Evolutionary conservation across 2,888 invertebrate genomes (phyloP).

Genomic region (Smittia sp.): DNA sequence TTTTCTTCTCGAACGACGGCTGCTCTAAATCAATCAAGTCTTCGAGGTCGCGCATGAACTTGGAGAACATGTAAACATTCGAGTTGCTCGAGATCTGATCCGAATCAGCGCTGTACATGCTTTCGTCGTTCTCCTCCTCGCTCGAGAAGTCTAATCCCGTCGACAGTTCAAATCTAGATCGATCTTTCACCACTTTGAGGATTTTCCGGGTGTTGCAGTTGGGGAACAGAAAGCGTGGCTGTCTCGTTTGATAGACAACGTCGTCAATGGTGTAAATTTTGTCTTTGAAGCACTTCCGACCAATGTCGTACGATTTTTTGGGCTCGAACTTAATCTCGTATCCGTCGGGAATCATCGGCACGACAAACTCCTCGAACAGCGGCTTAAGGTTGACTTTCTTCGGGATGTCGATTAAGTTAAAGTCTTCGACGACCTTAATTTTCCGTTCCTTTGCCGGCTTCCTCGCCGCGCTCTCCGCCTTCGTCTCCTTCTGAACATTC

Average conservation of each 20-base stretch:
- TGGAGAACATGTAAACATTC: slow-evolving; percentile 44
- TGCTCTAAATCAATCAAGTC: slow-evolving; percentile 48
- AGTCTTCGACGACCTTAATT: slow-evolving; percentile 49
- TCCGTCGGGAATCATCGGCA: slow-evolving; percentile 52
- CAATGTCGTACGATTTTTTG: not conserved
- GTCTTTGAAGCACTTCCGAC: slow-evolving; percentile 11
- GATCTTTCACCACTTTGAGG: slow-evolving; percentile 24
- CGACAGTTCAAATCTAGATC: slow-evolving; percentile 8
- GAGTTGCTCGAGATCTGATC: not conserved
- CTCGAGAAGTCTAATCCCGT: slow-evolving; percentile 11
- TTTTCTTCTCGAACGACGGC: slow-evolving; percentile 47
- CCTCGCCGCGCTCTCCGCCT: not conserved
- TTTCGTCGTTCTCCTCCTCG: slow-evolving; percentile 35
- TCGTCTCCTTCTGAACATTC: not conserved
- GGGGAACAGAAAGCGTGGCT: slow-evolving; percentile 22
- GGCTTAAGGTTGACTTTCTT: slow-evolving; percentile 49
- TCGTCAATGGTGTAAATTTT: slow-evolving; percentile 33
- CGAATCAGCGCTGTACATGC: slow-evolving; percentile 30
- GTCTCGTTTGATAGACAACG: slow-evolving; percentile 31
- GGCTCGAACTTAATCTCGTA: slow-evolving; percentile 46
- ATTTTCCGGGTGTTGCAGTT: slow-evolving; percentile 18
- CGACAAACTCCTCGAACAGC: slow-evolving; percentile 50
- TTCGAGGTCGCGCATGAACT: slow-evolving; percentile 49
- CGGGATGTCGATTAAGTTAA: slow-evolving; percentile 51
- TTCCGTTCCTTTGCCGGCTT: slow-evolving; percentile 41